These are phyloP conservation scores for Dinoponera quadriceps DNA, from an alignment of 1,140 invertebrate genomes.

Conservation along the genomic window DNA sequence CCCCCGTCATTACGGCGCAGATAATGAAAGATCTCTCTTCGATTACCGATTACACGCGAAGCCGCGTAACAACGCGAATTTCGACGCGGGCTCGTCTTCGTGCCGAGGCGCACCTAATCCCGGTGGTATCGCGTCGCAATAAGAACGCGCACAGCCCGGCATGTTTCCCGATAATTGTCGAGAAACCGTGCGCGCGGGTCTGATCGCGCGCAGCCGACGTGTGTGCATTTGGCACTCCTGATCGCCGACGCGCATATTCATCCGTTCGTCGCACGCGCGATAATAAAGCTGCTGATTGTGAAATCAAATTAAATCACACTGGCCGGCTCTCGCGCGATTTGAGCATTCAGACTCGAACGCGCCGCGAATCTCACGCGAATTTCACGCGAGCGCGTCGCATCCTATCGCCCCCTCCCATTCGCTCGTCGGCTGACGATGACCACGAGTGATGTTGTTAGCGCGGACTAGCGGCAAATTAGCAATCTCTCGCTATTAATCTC, in stretches of 20 bases:
- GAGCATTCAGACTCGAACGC: conserved; percentile 47
- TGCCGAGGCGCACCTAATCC: too few species aligned
- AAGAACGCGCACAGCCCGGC: too few species aligned
- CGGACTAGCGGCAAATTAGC: neutral
- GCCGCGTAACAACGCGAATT: too few species aligned
- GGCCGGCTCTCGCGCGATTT: neutral
- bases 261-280: neutral
- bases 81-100: too few species aligned
- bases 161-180: too few species aligned
- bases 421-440: conserved; percentile 1
- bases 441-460: neutral
- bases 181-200: too few species aligned
- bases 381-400: conserved; percentile 5
- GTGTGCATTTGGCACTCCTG: too few species aligned
- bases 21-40: too few species aligned
- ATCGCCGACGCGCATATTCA: neutral
- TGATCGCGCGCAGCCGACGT: too few species aligned
- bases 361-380: conserved; percentile 6
- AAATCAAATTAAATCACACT: conserved; percentile 51
- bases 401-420: neutral
- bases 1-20: too few species aligned
- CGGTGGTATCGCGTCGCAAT: too few species aligned
- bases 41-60: too few species aligned
- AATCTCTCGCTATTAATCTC: neutral
- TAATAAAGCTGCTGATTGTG: conserved; percentile 56